Percentiles rank a stretch among this genome's conserved stretches.
Conservation (phyloP, 2,888 invertebrate species). For the Leucophora obtusa region DNA sequence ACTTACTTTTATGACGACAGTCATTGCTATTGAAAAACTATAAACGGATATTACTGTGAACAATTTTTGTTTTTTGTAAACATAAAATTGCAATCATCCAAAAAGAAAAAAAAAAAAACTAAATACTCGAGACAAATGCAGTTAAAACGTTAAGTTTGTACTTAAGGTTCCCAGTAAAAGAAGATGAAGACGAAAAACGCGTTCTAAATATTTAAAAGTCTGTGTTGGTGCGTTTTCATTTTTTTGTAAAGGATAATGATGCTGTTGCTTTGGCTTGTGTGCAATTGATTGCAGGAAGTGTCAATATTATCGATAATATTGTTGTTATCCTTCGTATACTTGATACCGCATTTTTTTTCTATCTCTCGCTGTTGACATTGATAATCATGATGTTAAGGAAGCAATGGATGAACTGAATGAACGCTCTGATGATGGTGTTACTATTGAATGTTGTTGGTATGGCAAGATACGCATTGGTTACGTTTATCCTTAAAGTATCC, state of each 20-base stretch:
- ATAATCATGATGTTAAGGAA: conserved; percentile 51
- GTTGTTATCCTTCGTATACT: conserved; percentile 62
- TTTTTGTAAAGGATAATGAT: conserved; percentile 33
- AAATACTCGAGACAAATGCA: conserved; percentile 55
- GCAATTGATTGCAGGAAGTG: conserved; percentile 67
- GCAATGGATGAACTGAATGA: conserved; percentile 12
- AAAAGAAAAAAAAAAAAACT: conserved; percentile 21
- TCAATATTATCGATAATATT: conserved; percentile 70
- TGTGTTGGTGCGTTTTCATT: conserved; percentile 39
- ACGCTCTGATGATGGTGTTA: conserved; percentile 16
- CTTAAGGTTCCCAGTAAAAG: conserved; percentile 5
- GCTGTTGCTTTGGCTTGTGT: conserved; percentile 45
- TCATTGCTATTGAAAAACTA: conserved; percentile 57
- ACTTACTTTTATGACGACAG: conserved; percentile 31
- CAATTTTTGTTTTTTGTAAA: conserved; percentile 42
- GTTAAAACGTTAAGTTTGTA: conserved; percentile 40
- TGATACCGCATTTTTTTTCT: conserved; percentile 44
- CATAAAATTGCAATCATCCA: conserved; percentile 58
- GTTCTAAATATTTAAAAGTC: conserved; percentile 19
- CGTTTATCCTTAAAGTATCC: conserved; percentile 24
- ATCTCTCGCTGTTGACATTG: conserved; percentile 57
- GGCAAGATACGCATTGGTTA: conserved; percentile 35
- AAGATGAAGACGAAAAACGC: conserved; percentile 13
- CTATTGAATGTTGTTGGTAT: conserved; percentile 1
- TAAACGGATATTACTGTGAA: conserved; percentile 63